phyloP scores from a whole-genome alignment of 2,888 invertebrate genomes.

The Cheilosia urbana region DNA sequence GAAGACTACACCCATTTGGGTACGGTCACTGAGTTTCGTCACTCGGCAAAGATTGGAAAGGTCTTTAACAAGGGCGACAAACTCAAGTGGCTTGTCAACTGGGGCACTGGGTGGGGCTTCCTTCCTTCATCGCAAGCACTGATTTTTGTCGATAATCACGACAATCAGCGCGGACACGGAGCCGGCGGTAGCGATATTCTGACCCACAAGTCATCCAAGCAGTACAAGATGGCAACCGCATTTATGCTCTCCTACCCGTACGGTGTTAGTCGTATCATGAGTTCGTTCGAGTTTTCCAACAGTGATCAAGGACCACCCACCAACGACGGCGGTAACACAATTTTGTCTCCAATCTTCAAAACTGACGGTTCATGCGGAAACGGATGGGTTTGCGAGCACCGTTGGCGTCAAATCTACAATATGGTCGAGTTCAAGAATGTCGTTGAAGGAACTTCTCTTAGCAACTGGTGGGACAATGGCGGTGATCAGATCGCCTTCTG shows the following conservation, averaged over 20 bases:
- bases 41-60: constrained; percentile 84
- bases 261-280: constrained; percentile 92
- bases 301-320: constrained; percentile 89
- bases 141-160: constrained; percentile 96
- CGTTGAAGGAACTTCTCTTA: constrained; percentile 85
- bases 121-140: constrained; percentile 86
- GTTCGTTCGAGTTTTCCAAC: constrained; percentile 89
- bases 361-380: constrained; percentile 86
- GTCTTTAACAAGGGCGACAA: constrained; percentile 86
- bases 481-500: constrained; percentile 94
- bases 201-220: constrained; percentile 88
- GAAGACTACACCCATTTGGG: constrained; percentile 85
- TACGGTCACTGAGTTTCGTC: constrained; percentile 90
- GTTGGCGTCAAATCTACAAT: constrained; percentile 92
- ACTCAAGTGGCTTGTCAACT: constrained; percentile 87
- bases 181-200: constrained; percentile 86
- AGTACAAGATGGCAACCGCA: constrained; percentile 92
- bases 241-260: constrained; percentile 96
- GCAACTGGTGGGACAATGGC: constrained; percentile 92
- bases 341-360: constrained; percentile 88
- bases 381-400: constrained; percentile 94
- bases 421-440: constrained; percentile 92
- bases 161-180: constrained; percentile 92
- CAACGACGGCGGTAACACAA: constrained; percentile 85
- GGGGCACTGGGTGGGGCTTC: constrained; percentile 89